A percentile compares a stretch with the other conserved stretches of the same genome.
These are phyloP conservation scores for Troilus luridus DNA, from an alignment of 2,888 invertebrate genomes.

Conservation along the genomic window DNA sequence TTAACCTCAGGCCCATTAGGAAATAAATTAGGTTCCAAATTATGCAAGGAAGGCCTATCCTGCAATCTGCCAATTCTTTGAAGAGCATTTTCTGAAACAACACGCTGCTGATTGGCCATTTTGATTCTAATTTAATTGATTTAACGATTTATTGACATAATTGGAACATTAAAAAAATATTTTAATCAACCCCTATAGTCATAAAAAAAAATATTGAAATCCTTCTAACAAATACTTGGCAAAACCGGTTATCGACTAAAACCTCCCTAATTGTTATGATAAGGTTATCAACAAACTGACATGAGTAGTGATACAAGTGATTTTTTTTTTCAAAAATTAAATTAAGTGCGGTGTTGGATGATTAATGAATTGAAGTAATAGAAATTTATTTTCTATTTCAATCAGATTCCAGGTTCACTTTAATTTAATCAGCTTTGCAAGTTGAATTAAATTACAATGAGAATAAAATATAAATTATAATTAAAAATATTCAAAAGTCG, in stretches of 20 bases:
- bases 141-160: neutral
- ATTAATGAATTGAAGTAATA: too few species aligned
- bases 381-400: too few species aligned
- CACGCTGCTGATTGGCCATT: slow-evolving; percentile 16
- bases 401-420: too few species aligned
- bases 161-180: neutral
- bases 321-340: too few species aligned
- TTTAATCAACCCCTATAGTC: neutral
- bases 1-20: slow-evolving; percentile 68
- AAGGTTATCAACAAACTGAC: neutral
- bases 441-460: too few species aligned
- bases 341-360: too few species aligned
- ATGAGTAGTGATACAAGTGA: neutral
- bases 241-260: neutral
- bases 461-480: too few species aligned
- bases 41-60: slow-evolving; percentile 69
- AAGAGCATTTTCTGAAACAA: slow-evolving; percentile 73
- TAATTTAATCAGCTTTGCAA: too few species aligned
- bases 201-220: neutral
- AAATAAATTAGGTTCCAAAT: slow-evolving; percentile 72
- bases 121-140: neutral
- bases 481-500: too few species aligned
- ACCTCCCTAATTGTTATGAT: neutral
- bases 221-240: neutral
- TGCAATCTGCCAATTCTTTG: slow-evolving; percentile 73